Conservation (phyloP, 2,113 vertebrate species). For the Etia nguti region DNA sequence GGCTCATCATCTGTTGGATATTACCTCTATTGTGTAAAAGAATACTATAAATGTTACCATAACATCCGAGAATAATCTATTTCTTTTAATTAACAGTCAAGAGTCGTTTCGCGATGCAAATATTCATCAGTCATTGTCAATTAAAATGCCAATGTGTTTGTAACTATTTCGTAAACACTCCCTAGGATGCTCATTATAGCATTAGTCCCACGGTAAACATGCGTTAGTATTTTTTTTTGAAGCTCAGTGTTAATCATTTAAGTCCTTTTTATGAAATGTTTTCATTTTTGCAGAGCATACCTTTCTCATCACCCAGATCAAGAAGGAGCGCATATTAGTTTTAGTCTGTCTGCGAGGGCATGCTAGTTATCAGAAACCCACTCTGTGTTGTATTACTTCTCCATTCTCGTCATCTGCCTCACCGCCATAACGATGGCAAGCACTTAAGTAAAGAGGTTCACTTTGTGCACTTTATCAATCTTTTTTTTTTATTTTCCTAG, state of each 20-base stretch:
- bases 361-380: neutral
- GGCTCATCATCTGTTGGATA: neutral
- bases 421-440: neutral
- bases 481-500: neutral
- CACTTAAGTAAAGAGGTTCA: neutral
- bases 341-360: neutral
- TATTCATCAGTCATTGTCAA: neutral
- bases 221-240: fast-evolving
- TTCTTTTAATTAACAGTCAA: neutral
- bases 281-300: neutral
- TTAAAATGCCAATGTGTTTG: neutral
- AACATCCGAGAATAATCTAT: neutral
- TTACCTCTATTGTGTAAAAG: neutral
- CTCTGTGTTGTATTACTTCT: neutral
- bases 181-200: neutral
- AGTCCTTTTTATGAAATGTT: neutral
- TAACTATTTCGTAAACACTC: neutral
- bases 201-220: neutral
- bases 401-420: neutral
- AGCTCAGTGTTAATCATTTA: neutral
- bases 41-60: neutral
- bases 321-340: neutral
- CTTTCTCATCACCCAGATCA: neutral
- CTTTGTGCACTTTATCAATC: neutral
- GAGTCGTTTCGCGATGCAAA: neutral